Conservation (phyloP, 2,797 vertebrate species). For the Chelidonichthys spinosus region DNA sequence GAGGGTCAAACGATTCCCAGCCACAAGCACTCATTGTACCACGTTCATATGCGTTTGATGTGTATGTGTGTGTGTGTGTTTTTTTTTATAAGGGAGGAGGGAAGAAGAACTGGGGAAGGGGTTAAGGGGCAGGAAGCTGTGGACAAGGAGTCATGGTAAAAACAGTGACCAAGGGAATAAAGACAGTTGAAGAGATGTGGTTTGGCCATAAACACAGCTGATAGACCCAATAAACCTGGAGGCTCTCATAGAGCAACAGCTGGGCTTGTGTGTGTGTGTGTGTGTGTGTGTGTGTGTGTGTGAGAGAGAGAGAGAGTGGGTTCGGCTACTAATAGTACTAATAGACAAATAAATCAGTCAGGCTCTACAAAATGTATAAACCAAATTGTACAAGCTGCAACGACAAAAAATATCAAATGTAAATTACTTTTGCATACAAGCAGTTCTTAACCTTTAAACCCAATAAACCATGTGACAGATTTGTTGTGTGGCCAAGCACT, state of each 20-base stretch:
- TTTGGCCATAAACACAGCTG: constrained; percentile 67
- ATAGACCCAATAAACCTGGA: constrained; percentile 74
- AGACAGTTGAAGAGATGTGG: constrained; percentile 68
- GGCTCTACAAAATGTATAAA: neutral
- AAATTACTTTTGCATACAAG: neutral
- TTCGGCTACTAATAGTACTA: constrained; percentile 27
- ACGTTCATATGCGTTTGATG: constrained; percentile 40
- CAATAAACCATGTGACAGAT: constrained; percentile 17
- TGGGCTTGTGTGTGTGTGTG: constrained; percentile 38
- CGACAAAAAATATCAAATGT: constrained; percentile 10
- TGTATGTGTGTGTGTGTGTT: constrained; percentile 25
- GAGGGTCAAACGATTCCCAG: constrained; percentile 53
- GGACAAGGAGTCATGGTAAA: constrained; percentile 43
- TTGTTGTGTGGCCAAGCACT: neutral
- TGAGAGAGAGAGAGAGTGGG: neutral
- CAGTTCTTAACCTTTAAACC: constrained; percentile 29
- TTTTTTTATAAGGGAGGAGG: constrained; percentile 35
- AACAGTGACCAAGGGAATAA: constrained; percentile 46
- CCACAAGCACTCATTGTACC: constrained; percentile 41
- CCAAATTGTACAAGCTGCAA: constrained; percentile 9
- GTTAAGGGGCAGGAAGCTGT: constrained; percentile 42
- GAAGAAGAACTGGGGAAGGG: constrained; percentile 48
- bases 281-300: constrained; percentile 19
- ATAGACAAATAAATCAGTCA: neutral
- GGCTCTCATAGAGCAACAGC: constrained; percentile 66